Evolutionary conservation across 2,113 vertebrate genomes (phyloP).

Genomic region (Odontophorus gujanensis): DNA sequence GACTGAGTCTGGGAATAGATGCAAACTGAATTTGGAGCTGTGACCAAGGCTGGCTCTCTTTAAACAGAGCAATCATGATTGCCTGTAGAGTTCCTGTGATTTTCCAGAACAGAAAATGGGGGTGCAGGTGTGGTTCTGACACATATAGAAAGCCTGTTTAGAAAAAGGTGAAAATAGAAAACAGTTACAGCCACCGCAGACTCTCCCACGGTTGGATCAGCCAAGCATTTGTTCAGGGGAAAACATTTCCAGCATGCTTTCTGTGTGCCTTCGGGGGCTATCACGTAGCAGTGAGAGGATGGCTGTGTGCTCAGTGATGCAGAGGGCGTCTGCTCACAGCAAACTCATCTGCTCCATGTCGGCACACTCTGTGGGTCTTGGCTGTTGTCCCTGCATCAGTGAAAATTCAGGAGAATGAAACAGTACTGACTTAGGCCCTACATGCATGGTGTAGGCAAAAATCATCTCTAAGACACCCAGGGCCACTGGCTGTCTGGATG

Average conservation of each 20-base stretch:
- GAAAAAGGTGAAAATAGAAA: not conserved
- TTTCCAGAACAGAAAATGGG: not conserved
- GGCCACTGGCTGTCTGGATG: not conserved
- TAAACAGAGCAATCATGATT: not conserved
- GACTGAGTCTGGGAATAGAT: not conserved
- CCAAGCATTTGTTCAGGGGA: not conserved
- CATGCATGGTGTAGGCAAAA: not conserved
- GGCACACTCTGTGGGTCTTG: not conserved
- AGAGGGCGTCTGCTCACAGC: not conserved
- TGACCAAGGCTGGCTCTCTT: not conserved
- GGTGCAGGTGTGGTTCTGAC: not conserved
- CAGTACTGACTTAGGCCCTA: not conserved
- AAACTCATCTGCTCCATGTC: rapidly evolving
- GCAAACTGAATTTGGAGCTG: not conserved
- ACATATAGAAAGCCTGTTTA: rapidly evolving
- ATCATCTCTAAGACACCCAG: too few species aligned
- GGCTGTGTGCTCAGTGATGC: not conserved
- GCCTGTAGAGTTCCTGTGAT: not conserved
- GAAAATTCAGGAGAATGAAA: not conserved
- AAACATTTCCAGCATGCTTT: not conserved
- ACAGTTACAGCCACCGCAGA: not conserved
- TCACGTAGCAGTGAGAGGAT: rapidly evolving
- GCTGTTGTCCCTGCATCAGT: not conserved
- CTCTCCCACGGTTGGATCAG: not conserved
- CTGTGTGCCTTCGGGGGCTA: rapidly evolving